Percentiles rank a stretch among this genome's conserved stretches.
These are phyloP conservation scores for Parambassis ranga DNA, from an alignment of 2,797 vertebrate species.

Conservation along the genomic window DNA sequence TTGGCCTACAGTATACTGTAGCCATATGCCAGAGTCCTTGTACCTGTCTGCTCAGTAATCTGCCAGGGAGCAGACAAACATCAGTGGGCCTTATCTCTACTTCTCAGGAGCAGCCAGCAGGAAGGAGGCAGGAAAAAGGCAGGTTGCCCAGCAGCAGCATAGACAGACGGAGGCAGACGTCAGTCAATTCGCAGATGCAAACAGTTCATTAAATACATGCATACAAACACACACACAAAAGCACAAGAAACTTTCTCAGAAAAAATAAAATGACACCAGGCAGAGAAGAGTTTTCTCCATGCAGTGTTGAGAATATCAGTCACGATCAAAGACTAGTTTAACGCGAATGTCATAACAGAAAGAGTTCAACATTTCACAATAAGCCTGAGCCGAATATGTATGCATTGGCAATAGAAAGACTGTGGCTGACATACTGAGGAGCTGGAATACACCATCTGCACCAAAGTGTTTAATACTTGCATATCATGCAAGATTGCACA, in stretches of 20 bases:
- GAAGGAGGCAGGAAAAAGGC: conserved; percentile 55
- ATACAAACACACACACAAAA: conserved; percentile 1
- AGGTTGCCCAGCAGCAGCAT: conserved; percentile 40
- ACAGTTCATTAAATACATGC: conserved; percentile 44
- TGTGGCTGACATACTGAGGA: conserved; percentile 16
- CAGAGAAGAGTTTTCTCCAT: conserved; percentile 14
- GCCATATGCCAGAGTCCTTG: conserved; percentile 50
- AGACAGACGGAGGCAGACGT: conserved; percentile 34
- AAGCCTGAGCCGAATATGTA: conserved; percentile 35
- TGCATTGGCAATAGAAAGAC: conserved; percentile 36
- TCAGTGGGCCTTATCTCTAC: conserved; percentile 75
- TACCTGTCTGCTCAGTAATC: conserved; percentile 74
- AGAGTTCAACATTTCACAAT: conserved; percentile 44
- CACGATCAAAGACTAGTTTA: conserved; percentile 30
- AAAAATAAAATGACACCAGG: conserved; percentile 8
- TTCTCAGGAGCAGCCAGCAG: conserved; percentile 70
- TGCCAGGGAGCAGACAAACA: conserved; percentile 77
- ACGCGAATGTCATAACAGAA: conserved; percentile 11
- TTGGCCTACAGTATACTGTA: conserved; percentile 45
- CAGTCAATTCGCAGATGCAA: conserved; percentile 43
- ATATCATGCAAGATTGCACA: conserved; percentile 57
- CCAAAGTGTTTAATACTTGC: conserved; percentile 51
- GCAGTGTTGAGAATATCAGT: conserved; percentile 2
- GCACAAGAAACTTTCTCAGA: conserved; percentile 15
- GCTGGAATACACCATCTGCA: conserved; percentile 57